Base-by-base conservation (phyloP, 2,888 invertebrate genomes). In the Luperina nickerlii region DNA sequence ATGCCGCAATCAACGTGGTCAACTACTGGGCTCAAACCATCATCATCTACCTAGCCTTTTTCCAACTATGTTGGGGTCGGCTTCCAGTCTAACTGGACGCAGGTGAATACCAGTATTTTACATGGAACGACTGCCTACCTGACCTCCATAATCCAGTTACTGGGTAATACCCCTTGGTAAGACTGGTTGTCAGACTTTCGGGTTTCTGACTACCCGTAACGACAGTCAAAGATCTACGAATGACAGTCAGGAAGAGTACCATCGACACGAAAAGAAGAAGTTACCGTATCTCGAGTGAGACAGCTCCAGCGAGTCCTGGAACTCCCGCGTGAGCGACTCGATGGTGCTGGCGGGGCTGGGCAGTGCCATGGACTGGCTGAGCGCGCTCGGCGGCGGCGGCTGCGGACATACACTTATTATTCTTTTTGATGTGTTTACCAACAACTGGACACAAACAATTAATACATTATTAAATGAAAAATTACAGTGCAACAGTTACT, bases 331-430 rank as follows among this genome's bases (percentile, higher is more conserved):
- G 82, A 98, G 96, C 0, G 98, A 98, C 93, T 98, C 98, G 84
- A 98, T 98, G 69, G 98, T 98, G 94, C 98, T 98, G 72, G 98
- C 98, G 38, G 98, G 98, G 92, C 98, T 98, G 76, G 98, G 98
- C 88, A 98, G 95, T 51, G 98, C 97, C 90, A 95, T 94, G 24
- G 96, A 95, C 78, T 97, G 96, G 81, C 94, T 96, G 84, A 91
- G 85, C 9, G 94, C 91, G 81, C 92, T 94, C 76, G 95, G 90
- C 20, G 93, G 85, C 42, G 94, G 92, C 24, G 97, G 96, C 97
- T 80, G 54, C 32, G 24, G 57, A 51, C 9, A 45, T 1, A 54
- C 70, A 11, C 24, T 70, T 70, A 32, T 32, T 51, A 51, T 51
- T 54, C 2, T 32, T 32, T 69, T 51, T 24, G 4, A n/a, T 57